Evolutionary conservation across 2,113 vertebrate genomes (phyloP), one percentile per base, ranked within the genome.

Genomic region (Odocoileus virginianus): DNA sequence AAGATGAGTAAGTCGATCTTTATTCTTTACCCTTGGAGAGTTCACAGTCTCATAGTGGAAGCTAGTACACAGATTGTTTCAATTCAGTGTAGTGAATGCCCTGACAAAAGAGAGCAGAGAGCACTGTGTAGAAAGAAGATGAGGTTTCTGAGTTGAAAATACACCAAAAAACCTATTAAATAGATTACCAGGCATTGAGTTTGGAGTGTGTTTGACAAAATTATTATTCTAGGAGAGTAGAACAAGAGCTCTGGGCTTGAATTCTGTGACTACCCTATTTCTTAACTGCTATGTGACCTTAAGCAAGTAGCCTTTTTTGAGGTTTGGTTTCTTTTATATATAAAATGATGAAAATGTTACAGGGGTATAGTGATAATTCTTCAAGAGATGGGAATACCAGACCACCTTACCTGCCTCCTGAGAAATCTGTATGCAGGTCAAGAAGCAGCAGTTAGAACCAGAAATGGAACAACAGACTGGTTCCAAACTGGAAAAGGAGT

Each of bases 291-390:
- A 14, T 85, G 55, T 96, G 36, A 89, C 45, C 57, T 91, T 91
- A 95, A 91, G 13, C 23, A 50, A 61, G 17, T 78, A 87, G 82
- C 30, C 76, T 55, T 87, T 90, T n/a, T 61, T 79, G 21, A 76
- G 47, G 8, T 87, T 97, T 3, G 33, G 5, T 96, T 96, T 95
- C 57, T n/a, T 96, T 1, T 89, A 40, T 91, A 47, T 92, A 25
- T 91, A 93, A 97, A 94, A 82, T 82, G n/a, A 47, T 74, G 28
- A 74, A 71, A 91, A 91, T 71, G 52, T 97, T 97, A 88, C 4
- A 84, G 9, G 85, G 25, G 67, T 61, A 12, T 50, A 84, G 15
- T 81, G 43, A 96, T 87, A 92, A 87, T 76, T 71, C 67, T 71
- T 71, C 67, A 40, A 40, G 67, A 23, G n/a, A 40, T 71, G 67